Percentiles rank a stretch among this genome's conserved stretches.
Evolutionary conservation across 2,797 vertebrate genomes (phyloP).

Genomic region (Clarias laeviceps): DNA sequence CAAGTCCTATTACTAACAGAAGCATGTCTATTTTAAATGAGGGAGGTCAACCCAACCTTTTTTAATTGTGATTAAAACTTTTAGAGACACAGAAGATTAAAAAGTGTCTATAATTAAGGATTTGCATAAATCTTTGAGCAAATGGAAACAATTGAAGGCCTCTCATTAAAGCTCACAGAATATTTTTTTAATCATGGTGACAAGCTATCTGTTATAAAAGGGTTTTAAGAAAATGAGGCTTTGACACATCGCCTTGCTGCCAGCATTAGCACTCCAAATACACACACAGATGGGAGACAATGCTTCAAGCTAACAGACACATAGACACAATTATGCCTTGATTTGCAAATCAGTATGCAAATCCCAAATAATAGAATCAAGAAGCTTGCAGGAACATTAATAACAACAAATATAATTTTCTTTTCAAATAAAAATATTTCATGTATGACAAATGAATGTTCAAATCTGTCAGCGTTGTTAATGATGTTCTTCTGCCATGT

Average conservation of each 20-base stretch:
- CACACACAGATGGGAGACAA: background rate
- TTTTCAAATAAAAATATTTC: background rate
- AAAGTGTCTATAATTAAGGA: background rate
- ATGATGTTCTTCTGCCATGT: background rate
- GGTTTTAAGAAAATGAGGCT: background rate
- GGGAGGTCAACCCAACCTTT: background rate
- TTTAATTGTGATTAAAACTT: background rate
- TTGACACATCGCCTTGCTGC: slow-evolving; percentile 18
- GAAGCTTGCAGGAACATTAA: background rate
- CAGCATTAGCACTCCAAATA: slow-evolving; percentile 10
- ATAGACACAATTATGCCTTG: slow-evolving; percentile 33
- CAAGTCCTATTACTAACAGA: background rate
- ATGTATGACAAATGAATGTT: background rate
- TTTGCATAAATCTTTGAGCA: background rate
- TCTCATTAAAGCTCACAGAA: slow-evolving; percentile 1
- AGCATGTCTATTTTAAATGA: background rate
- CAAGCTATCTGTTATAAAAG: slow-evolving; percentile 7
- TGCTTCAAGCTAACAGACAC: slow-evolving; percentile 16
- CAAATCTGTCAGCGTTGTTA: background rate
- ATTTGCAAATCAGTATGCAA: slow-evolving; percentile 50
- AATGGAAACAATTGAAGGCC: slow-evolving; percentile 10
- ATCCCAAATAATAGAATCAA: slow-evolving; percentile 38
- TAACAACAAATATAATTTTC: background rate
- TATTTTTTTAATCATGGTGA: slow-evolving; percentile 8
- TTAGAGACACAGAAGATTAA: background rate